These are phyloP conservation scores for Eilema griseolum DNA, from an alignment of 2,888 invertebrate species.

Conservation along the genomic window DNA sequence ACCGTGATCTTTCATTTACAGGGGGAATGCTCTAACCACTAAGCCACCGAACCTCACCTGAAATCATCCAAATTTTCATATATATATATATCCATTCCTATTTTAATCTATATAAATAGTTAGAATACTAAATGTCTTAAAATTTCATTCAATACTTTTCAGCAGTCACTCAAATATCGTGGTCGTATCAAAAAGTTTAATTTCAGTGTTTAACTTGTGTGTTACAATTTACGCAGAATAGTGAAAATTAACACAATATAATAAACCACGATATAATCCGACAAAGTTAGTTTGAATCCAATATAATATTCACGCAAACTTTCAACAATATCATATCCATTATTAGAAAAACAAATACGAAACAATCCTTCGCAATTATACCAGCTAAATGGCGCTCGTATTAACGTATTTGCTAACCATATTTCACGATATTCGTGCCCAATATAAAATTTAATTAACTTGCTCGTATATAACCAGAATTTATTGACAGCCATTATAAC, in stretches of 20 bases:
- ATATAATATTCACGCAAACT: neutral
- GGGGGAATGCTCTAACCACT: too few relatives aligned
- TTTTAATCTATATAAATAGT: too few relatives aligned
- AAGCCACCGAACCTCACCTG: too few relatives aligned
- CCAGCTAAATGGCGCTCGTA: neutral
- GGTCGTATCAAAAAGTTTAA: neutral
- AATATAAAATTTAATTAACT: conserved; percentile 31
- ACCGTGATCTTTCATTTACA: too few relatives aligned
- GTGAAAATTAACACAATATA: neutral
- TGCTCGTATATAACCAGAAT: conserved; percentile 21
- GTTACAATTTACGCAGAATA: neutral
- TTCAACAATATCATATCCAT: neutral
- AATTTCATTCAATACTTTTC: too few relatives aligned
- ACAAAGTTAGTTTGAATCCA: neutral
- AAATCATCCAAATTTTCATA: too few relatives aligned
- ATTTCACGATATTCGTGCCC: conserved; percentile 8
- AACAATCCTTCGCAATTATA: conserved; percentile 4
- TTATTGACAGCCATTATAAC: conserved; percentile 30
- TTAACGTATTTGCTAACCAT: conserved; percentile 11
- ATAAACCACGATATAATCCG: neutral
- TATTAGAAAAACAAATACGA: conserved; percentile 11
- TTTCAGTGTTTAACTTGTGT: too few relatives aligned
- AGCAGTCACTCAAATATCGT: too few relatives aligned
- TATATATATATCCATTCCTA: too few relatives aligned
- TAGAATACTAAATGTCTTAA: too few relatives aligned